These are phyloP conservation scores for Sepiola atlantica DNA, from an alignment of 2,888 invertebrate genomes.

Conservation along the genomic window DNA sequence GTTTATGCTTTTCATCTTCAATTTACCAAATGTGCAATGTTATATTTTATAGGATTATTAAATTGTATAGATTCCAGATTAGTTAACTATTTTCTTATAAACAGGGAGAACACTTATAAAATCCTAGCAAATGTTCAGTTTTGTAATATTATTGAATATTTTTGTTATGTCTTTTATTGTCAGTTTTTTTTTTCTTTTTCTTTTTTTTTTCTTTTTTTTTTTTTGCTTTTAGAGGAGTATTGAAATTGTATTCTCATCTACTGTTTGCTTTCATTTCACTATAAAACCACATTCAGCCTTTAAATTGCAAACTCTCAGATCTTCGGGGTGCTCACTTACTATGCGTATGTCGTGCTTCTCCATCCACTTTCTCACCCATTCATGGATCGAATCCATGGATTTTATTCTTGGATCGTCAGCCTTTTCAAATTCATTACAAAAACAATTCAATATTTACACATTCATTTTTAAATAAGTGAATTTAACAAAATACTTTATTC, in stretches of 20 bases:
- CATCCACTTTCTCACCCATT: too few relatives aligned
- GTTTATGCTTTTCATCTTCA: not conserved
- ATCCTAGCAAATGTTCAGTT: slow-evolving; percentile 11
- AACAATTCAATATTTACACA: too few relatives aligned
- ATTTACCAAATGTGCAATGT: not conserved
- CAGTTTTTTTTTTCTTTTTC: too few relatives aligned
- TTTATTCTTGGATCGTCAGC: too few relatives aligned
- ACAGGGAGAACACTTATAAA: slow-evolving; percentile 24
- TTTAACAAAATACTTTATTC: not conserved
- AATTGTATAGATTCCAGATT: not conserved
- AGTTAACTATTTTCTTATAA: not conserved
- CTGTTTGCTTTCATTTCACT: not conserved
- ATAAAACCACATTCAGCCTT: not conserved
- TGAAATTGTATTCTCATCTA: slow-evolving; percentile 43
- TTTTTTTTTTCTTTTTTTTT: too few relatives aligned
- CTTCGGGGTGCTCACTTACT: not conserved
- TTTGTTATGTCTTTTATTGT: slow-evolving; percentile 32
- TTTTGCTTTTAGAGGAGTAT: slow-evolving; percentile 39
- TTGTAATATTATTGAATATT: slow-evolving; percentile 1
- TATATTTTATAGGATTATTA: not conserved
- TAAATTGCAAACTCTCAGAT: not conserved
- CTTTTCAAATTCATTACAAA: too few relatives aligned
- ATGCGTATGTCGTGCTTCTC: not conserved
- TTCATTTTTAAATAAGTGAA: not conserved
- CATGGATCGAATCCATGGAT: too few relatives aligned